Evolutionary conservation across 2,113 vertebrate genomes (phyloP), one percentile per base, ranked within the genome.

Genomic region (Irena cyanogastra): DNA sequence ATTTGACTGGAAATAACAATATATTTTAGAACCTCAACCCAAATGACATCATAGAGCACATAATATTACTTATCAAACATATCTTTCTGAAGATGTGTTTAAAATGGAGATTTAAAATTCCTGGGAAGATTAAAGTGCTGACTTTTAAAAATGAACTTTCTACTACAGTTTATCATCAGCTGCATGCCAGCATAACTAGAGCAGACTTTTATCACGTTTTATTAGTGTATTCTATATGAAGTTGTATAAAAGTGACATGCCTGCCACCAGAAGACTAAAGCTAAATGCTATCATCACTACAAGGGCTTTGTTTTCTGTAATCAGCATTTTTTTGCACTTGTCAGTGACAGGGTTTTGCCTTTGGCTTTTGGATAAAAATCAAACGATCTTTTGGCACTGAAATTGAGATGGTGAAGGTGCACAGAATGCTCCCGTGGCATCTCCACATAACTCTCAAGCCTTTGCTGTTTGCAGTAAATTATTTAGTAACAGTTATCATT

Each of bases 401-500:
- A 94, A 54, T 91, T 70, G 78, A 96, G 76, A 66, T 69, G 52
- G 87, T 9, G 17, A 89, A 87, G 35, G 78, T 14, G 44, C 81
- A 59, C 35, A 64, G 77, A 87, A 76, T 24, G 19, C 61, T 93
- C 61, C 37, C 2, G 4, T 84, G 41, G 39, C 66, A 83, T 75
- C 93, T 85, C 90, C 71, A 75, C 63, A 71, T 28, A 83, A 69
- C 53, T 59, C 80, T 85, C 82, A 59, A 95, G 77, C 77, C 83
- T 97, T 93, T 91, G 49, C 92, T 95, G 74, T 86, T 94, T 80
- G 56, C 94, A 69, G n/a, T 96, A 81, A 90, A 79, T 94, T 94
- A 93, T 97, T 96, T 96, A 93, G 64, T 85, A 86, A 41, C n/a
- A 84, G 87, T 96, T 95, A 64, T 76, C 39, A 28, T 95, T 92